Conservation (phyloP, 2,113 vertebrate genomes). For the Camelus bactrianus region DNA sequence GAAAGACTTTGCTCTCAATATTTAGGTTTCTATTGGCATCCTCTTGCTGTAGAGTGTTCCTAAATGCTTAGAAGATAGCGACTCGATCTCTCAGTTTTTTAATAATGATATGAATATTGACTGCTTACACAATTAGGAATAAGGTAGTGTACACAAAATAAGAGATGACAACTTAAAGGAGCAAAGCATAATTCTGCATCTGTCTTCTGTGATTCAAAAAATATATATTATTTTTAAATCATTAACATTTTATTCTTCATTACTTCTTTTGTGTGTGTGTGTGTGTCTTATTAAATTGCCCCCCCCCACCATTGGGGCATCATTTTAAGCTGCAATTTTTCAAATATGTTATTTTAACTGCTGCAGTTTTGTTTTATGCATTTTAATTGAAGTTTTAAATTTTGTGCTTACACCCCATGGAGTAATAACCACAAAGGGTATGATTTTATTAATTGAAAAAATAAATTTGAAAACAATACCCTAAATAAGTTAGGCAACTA, state of each 20-base stretch:
- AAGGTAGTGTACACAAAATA: neutral
- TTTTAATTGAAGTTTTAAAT: slow-evolving; percentile 84
- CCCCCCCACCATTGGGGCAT: slow-evolving; percentile 37
- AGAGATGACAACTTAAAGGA: slow-evolving; percentile 9
- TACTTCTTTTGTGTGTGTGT: slow-evolving; percentile 2
- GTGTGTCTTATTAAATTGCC: slow-evolving; percentile 70
- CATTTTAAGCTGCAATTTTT: slow-evolving; percentile 73
- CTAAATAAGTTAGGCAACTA: slow-evolving; percentile 77
- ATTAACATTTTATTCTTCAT: slow-evolving; percentile 36
- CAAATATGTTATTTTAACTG: slow-evolving; percentile 78
- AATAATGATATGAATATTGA: slow-evolving; percentile 13
- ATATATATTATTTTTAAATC: slow-evolving; percentile 63
- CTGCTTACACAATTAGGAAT: neutral
- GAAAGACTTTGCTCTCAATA: neutral
- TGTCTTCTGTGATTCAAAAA: slow-evolving; percentile 35
- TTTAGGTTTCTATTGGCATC: neutral
- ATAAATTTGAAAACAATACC: slow-evolving; percentile 82
- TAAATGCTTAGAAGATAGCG: slow-evolving; percentile 44
- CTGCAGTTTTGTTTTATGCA: slow-evolving; percentile 76
- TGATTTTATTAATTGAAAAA: slow-evolving; percentile 83
- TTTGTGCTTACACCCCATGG: slow-evolving; percentile 77
- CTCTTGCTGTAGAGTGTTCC: neutral
- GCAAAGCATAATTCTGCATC: neutral
- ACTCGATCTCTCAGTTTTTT: slow-evolving; percentile 17
- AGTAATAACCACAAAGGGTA: slow-evolving; percentile 75